Conservation (phyloP, 1,140 invertebrate genomes). For the Drosophila teissieri region DNA sequence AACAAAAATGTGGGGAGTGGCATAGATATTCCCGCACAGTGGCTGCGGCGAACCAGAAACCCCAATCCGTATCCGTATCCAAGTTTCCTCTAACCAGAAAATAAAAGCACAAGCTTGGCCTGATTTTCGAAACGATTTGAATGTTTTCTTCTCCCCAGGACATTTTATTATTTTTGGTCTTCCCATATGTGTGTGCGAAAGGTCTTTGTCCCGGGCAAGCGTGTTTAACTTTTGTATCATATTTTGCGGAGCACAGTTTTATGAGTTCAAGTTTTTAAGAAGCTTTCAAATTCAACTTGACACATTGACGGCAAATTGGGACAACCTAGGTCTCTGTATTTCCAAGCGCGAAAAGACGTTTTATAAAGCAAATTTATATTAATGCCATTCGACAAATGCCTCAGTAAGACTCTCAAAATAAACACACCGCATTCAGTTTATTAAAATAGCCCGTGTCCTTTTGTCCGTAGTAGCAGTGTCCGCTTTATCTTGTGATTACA, state of each 20-base stretch:
- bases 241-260: conserved; percentile 24
- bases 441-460: conserved; percentile 59
- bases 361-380: conserved; percentile 37
- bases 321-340: conserved; percentile 13
- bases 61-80: conserved; percentile 41
- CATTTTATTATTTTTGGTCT: conserved; percentile 9
- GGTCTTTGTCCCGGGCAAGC: conserved; percentile 20
- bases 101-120: conserved; percentile 41
- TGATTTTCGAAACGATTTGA: conserved; percentile 45
- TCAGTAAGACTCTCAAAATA: conserved; percentile 17
- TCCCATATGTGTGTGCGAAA: neutral
- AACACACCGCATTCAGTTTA: conserved; percentile 36
- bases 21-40: conserved; percentile 39
- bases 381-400: conserved; percentile 26
- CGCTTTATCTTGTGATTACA: conserved; percentile 46
- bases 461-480: conserved; percentile 13
- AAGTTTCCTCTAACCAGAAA: conserved; percentile 4
- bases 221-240: conserved; percentile 48
- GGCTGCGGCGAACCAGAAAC: conserved; percentile 45
- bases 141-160: conserved; percentile 3
- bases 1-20: conserved; percentile 28
- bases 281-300: conserved; percentile 47
- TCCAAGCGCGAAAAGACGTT: neutral
- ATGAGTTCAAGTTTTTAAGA: conserved; percentile 59
- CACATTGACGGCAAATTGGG: conserved; percentile 48